phyloP scores from a whole-genome alignment of 2,113 vertebrate species.

The Leucoraja erinaceus region DNA sequence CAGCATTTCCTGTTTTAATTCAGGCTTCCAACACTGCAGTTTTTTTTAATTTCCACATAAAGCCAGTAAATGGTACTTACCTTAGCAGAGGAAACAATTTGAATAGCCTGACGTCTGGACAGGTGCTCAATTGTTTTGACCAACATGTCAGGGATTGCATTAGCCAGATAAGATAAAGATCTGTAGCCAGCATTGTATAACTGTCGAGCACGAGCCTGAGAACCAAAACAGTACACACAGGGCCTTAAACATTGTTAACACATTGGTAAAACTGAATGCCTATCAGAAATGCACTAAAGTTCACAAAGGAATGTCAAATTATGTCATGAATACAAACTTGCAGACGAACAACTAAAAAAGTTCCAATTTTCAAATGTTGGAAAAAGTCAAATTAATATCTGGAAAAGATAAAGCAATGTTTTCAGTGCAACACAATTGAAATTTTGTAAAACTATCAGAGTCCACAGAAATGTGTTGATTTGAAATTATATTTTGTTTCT shows the following conservation, averaged over 20 bases:
- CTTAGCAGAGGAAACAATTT: conserved; percentile 84
- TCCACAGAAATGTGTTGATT: not conserved
- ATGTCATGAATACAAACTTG: too few species aligned
- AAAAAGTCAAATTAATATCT: not conserved
- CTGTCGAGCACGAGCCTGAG: conserved; percentile 83
- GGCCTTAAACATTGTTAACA: not conserved
- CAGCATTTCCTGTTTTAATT: too few species aligned
- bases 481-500: not conserved
- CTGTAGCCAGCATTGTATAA: conserved; percentile 79
- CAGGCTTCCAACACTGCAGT: too few species aligned
- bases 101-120: conserved; percentile 69
- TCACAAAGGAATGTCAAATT: not conserved
- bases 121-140: conserved; percentile 66
- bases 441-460: not conserved
- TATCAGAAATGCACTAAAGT: too few species aligned
- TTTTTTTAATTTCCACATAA: too few species aligned
- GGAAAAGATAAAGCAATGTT: not conserved
- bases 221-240: conserved; percentile 25
- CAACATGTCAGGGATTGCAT: conserved; percentile 68
- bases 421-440: not conserved
- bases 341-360: not conserved
- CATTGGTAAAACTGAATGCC: too few species aligned
- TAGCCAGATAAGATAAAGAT: conserved; percentile 76
- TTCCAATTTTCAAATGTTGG: not conserved
- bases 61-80: conserved; percentile 52